These are phyloP conservation scores for Parnassius mnemosyne DNA, from an alignment of 2,888 invertebrate species.

Conservation along the genomic window DNA sequence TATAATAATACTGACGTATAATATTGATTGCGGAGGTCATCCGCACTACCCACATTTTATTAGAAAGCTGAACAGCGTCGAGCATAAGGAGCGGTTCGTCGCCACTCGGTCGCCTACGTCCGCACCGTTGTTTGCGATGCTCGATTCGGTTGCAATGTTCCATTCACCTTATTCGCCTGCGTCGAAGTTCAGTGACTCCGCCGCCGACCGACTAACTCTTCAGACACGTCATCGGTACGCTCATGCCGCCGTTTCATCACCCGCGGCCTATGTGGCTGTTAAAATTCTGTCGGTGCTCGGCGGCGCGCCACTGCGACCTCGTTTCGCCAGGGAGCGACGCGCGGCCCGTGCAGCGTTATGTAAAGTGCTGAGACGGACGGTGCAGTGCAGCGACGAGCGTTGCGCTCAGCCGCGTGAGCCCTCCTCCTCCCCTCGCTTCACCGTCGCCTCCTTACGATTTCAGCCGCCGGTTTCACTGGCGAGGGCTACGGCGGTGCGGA, in stretches of 20 bases:
- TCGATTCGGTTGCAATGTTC: constrained; percentile 73
- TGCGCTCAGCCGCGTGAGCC: constrained; percentile 66
- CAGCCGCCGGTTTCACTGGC: constrained; percentile 52
- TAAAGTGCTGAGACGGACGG: constrained; percentile 59
- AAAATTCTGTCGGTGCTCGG: constrained; percentile 68
- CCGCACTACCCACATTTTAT: constrained; percentile 49
- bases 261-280: constrained; percentile 57
- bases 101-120: constrained; percentile 49
- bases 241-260: constrained; percentile 70
- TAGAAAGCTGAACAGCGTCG: constrained; percentile 68
- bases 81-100: constrained; percentile 49
- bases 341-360: constrained; percentile 57
- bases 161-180: constrained; percentile 76
- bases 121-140: constrained; percentile 49
- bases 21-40: constrained; percentile 27
- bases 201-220: constrained; percentile 65
- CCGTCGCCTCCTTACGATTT: constrained; percentile 40
- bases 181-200: constrained; percentile 76
- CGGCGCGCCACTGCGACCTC: constrained; percentile 61
- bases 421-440: constrained; percentile 35
- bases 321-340: constrained; percentile 50
- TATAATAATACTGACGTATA: no score
- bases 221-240: constrained; percentile 68
- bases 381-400: constrained; percentile 75
- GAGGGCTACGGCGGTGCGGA: constrained; percentile 53